phyloP scores from a whole-genome alignment of 1,140 invertebrate genomes.

The Littorina saxatilis region DNA sequence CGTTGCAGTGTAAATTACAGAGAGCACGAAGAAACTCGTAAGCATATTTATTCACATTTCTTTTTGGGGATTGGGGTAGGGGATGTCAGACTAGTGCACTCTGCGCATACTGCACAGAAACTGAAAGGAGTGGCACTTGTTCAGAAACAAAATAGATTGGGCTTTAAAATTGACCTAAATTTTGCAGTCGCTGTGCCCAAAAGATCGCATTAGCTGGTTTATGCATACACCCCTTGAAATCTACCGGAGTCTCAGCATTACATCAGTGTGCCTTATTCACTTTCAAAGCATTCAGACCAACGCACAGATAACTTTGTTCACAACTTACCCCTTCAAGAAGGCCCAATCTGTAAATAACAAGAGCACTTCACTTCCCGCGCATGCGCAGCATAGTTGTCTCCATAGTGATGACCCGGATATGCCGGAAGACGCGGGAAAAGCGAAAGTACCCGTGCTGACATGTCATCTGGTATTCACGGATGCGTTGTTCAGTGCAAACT shows the following conservation, averaged over 20 bases:
- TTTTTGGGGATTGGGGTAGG: no score
- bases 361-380: slow-evolving; percentile 16
- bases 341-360: slow-evolving; percentile 12
- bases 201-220: no score
- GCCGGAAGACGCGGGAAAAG: not conserved
- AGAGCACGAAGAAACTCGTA: no score
- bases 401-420: slow-evolving; percentile 1
- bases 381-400: slow-evolving; percentile 30
- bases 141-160: not conserved
- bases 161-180: no score
- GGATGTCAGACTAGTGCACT: no score
- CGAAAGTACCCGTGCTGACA: slow-evolving; percentile 26
- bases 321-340: not conserved
- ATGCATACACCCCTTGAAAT: not conserved
- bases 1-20: no score
- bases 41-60: no score
- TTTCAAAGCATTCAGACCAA: not conserved
- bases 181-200: no score
- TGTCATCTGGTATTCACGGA: not conserved
- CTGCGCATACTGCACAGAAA: no score
- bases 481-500: not conserved
- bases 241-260: not conserved
- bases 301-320: not conserved
- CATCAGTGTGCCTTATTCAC: not conserved
- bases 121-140: no score